These are phyloP conservation scores for Phainopepla nitens DNA, from an alignment of 2,113 vertebrate genomes.

Conservation along the genomic window DNA sequence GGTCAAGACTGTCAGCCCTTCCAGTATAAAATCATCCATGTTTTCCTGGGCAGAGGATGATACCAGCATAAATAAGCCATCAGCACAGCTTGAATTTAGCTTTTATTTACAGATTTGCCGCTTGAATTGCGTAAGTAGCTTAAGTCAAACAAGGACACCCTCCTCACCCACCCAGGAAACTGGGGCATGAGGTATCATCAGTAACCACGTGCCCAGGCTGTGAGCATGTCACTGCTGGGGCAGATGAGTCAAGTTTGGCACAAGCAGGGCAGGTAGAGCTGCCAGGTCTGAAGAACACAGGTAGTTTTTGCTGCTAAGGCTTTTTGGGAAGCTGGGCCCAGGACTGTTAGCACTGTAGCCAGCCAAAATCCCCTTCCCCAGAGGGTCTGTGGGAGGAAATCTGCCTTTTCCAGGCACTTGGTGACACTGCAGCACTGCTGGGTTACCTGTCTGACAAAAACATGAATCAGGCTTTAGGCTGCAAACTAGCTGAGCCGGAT, in stretches of 20 bases:
- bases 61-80: neutral
- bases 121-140: neutral
- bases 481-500: neutral
- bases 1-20: fast-evolving
- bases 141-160: neutral
- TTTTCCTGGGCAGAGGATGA: neutral
- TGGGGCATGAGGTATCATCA: neutral
- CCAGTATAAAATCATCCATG: neutral
- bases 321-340: neutral
- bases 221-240: neutral
- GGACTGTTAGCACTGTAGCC: neutral
- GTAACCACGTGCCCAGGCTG: neutral
- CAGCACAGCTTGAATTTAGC: neutral
- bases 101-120: neutral
- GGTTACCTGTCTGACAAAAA: neutral
- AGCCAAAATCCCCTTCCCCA: neutral
- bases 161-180: neutral
- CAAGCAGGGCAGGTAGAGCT: neutral
- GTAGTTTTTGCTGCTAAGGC: neutral
- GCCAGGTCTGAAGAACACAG: neutral
- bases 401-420: neutral
- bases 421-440: neutral
- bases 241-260: neutral
- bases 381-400: neutral
- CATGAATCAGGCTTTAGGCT: neutral